phyloP scores from a whole-genome alignment of 2,888 invertebrate genomes.

The Amphimallon solstitiale region DNA sequence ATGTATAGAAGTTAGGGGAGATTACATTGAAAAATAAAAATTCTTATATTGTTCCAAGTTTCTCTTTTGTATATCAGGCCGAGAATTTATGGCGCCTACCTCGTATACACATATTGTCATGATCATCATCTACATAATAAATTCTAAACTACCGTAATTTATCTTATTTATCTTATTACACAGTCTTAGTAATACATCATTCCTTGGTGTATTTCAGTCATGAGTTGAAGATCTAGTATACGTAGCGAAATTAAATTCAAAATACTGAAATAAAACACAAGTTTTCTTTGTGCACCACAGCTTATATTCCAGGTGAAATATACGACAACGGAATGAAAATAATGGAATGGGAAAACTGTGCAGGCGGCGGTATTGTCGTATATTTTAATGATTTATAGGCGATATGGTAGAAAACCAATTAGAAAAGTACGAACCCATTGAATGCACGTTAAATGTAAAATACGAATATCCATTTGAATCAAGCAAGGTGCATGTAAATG shows the following conservation, averaged over 20 bases:
- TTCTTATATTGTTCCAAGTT: too few species aligned
- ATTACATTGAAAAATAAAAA: too few species aligned
- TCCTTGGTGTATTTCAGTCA: not conserved
- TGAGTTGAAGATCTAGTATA: not conserved
- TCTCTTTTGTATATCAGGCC: too few species aligned
- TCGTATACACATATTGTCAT: too few species aligned
- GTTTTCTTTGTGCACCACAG: conserved; percentile 9
- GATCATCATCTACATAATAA: too few species aligned
- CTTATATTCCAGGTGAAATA: conserved; percentile 35
- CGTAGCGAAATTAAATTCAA: conserved; percentile 19
- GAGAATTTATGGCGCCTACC: too few species aligned
- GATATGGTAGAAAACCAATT: conserved; percentile 50
- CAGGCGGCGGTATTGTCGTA: conserved; percentile 27
- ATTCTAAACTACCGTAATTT: too few species aligned
- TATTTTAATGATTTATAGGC: conserved; percentile 39
- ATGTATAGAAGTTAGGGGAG: too few species aligned
- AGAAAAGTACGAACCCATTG: conserved; percentile 51
- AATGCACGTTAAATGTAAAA: conserved; percentile 51
- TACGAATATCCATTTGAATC: conserved; percentile 52
- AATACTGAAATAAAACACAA: conserved; percentile 32
- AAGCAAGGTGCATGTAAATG: conserved; percentile 49
- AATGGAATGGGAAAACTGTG: conserved; percentile 24
- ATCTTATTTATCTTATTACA: too few species aligned
- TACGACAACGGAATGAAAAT: conserved; percentile 37
- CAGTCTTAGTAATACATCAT: too few species aligned